Evolutionary conservation across 1,140 invertebrate species (phyloP).

Genomic region (Bombyx mandarina): DNA sequence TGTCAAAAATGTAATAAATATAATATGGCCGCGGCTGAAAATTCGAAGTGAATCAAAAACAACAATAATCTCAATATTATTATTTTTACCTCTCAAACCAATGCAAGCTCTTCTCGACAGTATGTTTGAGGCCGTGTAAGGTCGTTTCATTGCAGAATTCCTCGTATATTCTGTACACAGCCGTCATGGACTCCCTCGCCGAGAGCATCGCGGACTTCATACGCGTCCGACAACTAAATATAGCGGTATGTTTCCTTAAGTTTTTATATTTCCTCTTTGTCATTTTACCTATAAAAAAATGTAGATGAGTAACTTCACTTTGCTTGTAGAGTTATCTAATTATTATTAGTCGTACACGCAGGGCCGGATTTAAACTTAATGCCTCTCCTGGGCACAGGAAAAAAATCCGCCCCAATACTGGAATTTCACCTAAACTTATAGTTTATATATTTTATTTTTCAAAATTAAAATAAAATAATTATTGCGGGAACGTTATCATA

Average conservation of each 20-base stretch:
- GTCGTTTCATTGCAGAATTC: conserved; percentile 53
- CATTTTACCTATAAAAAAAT: neutral
- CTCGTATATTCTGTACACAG: conserved; percentile 25
- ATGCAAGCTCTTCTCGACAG: conserved; percentile 44
- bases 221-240: conserved; percentile 42
- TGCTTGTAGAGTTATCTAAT: too few species aligned
- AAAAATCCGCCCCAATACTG: too few species aligned
- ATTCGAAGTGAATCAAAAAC: conserved; percentile 3
- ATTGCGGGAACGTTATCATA: too few species aligned
- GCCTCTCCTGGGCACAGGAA: too few species aligned
- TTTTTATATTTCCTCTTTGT: conserved; percentile 13
- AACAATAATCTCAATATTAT: neutral
- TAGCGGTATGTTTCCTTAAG: conserved; percentile 33
- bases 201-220: conserved; percentile 37
- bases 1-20: neutral
- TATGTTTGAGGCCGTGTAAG: conserved; percentile 58
- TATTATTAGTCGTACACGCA: too few species aligned
- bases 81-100: conserved; percentile 42
- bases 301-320: too few species aligned
- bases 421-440: too few species aligned
- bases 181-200: conserved; percentile 30
- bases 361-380: too few species aligned
- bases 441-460: too few species aligned
- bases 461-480: too few species aligned
- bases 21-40: neutral